Percentiles rank a stretch among this genome's conserved stretches.
Conservation (phyloP, 2,113 vertebrate genomes). For the Notiomystis cincta region DNA sequence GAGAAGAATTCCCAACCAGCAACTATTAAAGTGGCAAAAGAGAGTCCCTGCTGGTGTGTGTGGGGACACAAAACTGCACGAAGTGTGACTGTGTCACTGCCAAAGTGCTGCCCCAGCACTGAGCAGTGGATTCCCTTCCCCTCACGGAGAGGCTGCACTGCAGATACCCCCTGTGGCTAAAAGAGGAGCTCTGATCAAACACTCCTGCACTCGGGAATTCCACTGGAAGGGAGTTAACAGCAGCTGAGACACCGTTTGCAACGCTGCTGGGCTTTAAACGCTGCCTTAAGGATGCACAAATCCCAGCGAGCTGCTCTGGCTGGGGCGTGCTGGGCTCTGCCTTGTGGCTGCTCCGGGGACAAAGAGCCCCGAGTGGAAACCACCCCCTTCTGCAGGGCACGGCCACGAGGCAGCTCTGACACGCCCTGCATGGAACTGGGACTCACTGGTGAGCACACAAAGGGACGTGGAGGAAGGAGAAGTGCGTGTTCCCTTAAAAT, state of each 20-base stretch:
- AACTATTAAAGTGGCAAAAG: not conserved
- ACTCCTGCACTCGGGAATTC: not conserved
- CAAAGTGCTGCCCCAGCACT: conserved; percentile 14
- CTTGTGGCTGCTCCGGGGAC: not conserved
- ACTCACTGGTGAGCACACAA: not conserved
- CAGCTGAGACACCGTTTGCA: not conserved
- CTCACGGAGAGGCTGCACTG: not conserved
- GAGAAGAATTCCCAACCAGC: not conserved
- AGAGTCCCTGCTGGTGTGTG: not conserved
- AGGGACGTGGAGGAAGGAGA: not conserved
- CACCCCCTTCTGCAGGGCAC: not conserved
- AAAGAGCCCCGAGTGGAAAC: not conserved
- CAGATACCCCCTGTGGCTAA: not conserved
- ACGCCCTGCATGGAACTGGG: not conserved
- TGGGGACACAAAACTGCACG: not conserved
- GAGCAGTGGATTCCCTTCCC: not conserved
- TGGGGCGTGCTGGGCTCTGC: not conserved
- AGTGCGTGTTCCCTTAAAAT: not conserved
- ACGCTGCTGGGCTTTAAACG: not conserved
- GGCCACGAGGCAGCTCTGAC: not conserved
- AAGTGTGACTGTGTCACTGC: not conserved
- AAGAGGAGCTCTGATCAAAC: not conserved
- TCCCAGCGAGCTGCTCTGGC: not conserved
- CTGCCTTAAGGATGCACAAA: not conserved
- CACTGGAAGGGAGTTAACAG: not conserved